Percentiles rank a stretch among this genome's conserved stretches.
Evolutionary conservation across 2,113 vertebrate species (phyloP).

Genomic region (Thryonomys swinderianus): DNA sequence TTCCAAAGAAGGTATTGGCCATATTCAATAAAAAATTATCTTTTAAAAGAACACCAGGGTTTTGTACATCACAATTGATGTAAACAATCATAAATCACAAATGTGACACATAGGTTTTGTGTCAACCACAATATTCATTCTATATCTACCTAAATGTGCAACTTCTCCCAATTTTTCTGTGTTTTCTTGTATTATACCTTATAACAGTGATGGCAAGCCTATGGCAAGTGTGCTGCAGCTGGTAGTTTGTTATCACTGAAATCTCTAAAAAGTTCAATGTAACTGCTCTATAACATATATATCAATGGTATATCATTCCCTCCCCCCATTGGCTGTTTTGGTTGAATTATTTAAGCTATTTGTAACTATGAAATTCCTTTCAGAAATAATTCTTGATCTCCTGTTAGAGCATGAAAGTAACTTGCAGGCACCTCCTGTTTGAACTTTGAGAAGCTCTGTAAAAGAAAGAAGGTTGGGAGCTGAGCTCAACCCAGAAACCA

Average conservation of each 20-base stretch:
- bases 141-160: not conserved
- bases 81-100: not conserved
- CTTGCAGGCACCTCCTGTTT: not conserved
- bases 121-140: not conserved
- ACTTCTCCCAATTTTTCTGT: not conserved
- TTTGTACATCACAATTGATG: not conserved
- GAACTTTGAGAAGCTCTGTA: not conserved
- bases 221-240: not conserved
- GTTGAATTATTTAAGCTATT: conserved; percentile 51
- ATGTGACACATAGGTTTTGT: not conserved
- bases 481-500: not conserved
- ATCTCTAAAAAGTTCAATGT: not conserved
- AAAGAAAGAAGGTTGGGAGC: not conserved
- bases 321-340: conserved; percentile 29
- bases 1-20: not conserved
- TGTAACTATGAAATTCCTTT: conserved; percentile 51
- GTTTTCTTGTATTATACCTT: not conserved
- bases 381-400: conserved; percentile 61
- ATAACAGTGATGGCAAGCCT: not conserved
- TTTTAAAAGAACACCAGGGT: not conserved
- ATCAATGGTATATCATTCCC: not conserved
- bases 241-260: not conserved
- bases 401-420: conserved; percentile 34
- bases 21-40: not conserved
- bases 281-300: not conserved